A percentile compares a stretch with the other conserved stretches of the same genome.
Conservation (phyloP, 1,140 invertebrate genomes). For the Camponotus vicinus region DNA sequence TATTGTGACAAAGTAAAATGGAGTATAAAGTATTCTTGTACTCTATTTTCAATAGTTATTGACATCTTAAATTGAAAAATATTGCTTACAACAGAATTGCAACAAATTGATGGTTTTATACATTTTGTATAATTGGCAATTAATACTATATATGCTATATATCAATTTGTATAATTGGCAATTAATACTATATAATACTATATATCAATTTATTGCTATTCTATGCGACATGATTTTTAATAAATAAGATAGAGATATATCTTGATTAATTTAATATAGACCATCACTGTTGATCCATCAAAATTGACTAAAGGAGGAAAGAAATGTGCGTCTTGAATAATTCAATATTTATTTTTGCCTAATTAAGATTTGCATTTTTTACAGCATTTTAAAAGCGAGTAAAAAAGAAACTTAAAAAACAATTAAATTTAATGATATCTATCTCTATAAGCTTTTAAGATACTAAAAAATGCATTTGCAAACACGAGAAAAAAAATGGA, state of each 20-base stretch:
- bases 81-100: not conserved
- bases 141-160: not conserved
- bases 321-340: not conserved
- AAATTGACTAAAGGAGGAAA: not conserved
- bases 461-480: too few species aligned
- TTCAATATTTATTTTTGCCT: too few species aligned
- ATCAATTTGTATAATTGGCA: conserved; percentile 2
- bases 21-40: not conserved
- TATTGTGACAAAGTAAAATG: not conserved
- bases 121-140: conserved; percentile 6
- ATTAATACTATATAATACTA: not conserved
- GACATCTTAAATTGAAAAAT: not conserved
- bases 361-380: too few species aligned
- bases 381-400: too few species aligned
- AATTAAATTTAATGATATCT: too few species aligned
- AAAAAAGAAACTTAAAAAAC: too few species aligned
- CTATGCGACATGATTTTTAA: not conserved
- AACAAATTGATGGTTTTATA: not conserved
- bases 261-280: not conserved
- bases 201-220: not conserved
- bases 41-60: not conserved
- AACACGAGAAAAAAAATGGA: too few species aligned
- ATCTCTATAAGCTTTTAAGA: too few species aligned
- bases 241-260: conserved; percentile 13
- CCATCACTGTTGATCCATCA: not conserved